Evolutionary conservation across 37 sponge, comb jelly and placozoan species (phyloP).

Genomic region (Amphimedon queenslandica): DNA sequence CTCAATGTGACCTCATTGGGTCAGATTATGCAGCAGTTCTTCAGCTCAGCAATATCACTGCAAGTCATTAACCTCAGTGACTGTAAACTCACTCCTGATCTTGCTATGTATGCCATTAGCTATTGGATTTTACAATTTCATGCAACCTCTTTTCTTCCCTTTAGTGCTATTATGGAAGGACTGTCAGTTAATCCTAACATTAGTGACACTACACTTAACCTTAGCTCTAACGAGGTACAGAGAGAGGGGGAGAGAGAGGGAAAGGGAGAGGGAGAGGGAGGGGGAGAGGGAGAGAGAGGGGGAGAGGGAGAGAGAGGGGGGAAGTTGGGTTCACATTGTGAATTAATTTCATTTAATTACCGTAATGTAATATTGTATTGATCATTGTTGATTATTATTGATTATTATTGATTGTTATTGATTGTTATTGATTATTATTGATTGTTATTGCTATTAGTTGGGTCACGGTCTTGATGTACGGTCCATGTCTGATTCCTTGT

Average conservation of each 20-base stretch:
- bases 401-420: too few species aligned
- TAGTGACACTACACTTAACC: slow-evolving; percentile 21
- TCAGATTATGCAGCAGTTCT: slow-evolving; percentile 49
- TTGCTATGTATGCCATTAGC: slow-evolving; percentile 42
- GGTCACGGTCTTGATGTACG: slow-evolving; percentile 7
- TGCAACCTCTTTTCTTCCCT: not conserved
- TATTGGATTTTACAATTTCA: not conserved
- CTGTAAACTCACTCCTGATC: slow-evolving; percentile 35
- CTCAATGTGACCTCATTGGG: slow-evolving; percentile 6
- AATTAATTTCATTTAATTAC: too few species aligned
- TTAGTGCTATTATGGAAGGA: slow-evolving; percentile 67
- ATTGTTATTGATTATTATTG: too few species aligned
- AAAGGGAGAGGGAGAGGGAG: not conserved
- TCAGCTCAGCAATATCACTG: slow-evolving; percentile 60
- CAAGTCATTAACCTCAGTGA: slow-evolving; percentile 39
- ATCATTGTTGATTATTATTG: too few species aligned
- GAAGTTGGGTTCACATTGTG: not conserved
- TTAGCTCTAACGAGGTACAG: slow-evolving; percentile 55
- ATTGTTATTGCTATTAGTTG: too few species aligned
- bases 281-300: not conserved
- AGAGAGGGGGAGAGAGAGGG: not conserved
- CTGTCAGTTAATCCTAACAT: slow-evolving; percentile 60
- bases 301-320: not conserved
- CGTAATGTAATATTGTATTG: too few species aligned
- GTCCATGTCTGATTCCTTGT: slow-evolving; percentile 10